Base-by-base conservation (phyloP, 2,113 vertebrate genomes). In the Macrotis lagotis region DNA sequence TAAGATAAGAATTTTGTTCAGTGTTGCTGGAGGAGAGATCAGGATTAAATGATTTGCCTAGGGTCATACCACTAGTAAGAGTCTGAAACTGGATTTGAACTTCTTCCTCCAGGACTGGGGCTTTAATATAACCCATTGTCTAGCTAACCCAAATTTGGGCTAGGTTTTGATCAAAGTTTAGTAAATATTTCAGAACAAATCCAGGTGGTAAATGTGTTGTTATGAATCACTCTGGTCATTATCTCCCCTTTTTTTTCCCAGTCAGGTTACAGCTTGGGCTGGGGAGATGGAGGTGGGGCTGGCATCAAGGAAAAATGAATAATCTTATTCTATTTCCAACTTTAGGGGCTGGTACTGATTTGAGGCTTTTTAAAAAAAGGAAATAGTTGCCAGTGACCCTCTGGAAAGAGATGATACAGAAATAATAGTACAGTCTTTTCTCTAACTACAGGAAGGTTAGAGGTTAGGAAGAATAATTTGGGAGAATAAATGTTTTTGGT, bases 401-500 rank as follows among this genome's bases (percentile, higher is more conserved):
- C 51, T 3, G 37, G 0, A 26, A 91, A 74, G 74, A 83, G 52
- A 25, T 11, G 90, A 52, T 50, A 51, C 90, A 90, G 49, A 50
- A 83, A 26, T 37, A 52, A 50, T 88, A 91, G 93, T 26, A 28
- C 44, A 53, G 10, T 50, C 59, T 50, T 83, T 95, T 93, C 92
- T 88, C 93, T 88, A 44, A 83, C 66, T 83, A 83, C 8, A 66
- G 89, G 51, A 96, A 96, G 94, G 88, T 95, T 31, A 88, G 83
- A 92, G 90, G 59, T 95, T 92, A 50, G 48, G 95, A 95, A 0
- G 26, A 97, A 91, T 91, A 95, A 96, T 96, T 97, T 96, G 96
- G 92, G 96, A 94, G 91, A 92, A 7, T 50, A 90, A 94, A 93
- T 26, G 94, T 92, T 91, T 91, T 89, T 89, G 96, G 94, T 93